A percentile compares a stretch with the other conserved stretches of the same genome.
Evolutionary conservation across 1,140 invertebrate species (phyloP).

Genomic region (Polyergus mexicanus): DNA sequence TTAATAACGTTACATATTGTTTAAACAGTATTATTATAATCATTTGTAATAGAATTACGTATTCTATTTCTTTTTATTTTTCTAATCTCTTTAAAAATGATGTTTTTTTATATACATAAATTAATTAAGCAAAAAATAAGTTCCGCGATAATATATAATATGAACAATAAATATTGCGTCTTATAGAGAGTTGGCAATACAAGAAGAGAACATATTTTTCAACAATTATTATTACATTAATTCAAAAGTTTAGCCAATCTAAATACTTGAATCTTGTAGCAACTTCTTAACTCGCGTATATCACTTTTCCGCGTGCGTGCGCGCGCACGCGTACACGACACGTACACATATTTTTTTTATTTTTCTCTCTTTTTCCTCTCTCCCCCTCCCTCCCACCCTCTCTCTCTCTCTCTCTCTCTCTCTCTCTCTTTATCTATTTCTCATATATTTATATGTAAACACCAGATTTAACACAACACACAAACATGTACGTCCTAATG

Average conservation of each 20-base stretch:
- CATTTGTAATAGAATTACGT: background rate
- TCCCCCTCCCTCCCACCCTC: background rate
- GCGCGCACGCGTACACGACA: no score
- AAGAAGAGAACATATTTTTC: conserved; percentile 2
- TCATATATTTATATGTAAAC: conserved; percentile 35
- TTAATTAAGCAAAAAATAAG: conserved; percentile 4
- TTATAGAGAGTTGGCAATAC: background rate
- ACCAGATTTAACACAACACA: conserved; percentile 69
- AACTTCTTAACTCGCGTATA: conserved; percentile 13
- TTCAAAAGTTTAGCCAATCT: background rate
- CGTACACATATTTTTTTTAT: background rate
- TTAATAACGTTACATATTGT: conserved; percentile 5
- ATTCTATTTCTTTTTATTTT: background rate
- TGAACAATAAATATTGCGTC: background rate
- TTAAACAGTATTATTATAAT: background rate
- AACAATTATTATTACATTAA: background rate
- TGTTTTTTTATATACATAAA: background rate
- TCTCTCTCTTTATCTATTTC: background rate
- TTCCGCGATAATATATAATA: background rate
- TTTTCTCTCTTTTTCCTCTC: background rate
- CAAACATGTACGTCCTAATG: conserved; percentile 73
- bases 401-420: background rate
- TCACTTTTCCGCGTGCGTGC: background rate
- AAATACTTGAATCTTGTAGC: conserved; percentile 17
- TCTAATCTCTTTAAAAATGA: background rate